These are phyloP conservation scores for Drosophila setosimentum DNA, from an alignment of 2,888 invertebrate species.

Conservation along the genomic window DNA sequence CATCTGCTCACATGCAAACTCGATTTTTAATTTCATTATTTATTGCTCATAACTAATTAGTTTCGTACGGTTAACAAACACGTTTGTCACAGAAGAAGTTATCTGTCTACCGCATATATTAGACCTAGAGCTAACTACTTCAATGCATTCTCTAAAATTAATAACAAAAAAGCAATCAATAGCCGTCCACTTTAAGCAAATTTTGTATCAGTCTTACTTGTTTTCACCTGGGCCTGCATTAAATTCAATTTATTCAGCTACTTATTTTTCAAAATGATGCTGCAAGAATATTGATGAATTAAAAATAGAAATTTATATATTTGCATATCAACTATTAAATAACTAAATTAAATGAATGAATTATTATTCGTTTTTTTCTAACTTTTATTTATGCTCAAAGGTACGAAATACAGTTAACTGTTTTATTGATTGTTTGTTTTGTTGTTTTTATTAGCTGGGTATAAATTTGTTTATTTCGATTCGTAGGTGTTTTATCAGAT, in stretches of 20 bases:
- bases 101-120: background rate
- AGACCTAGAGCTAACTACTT: too few relatives aligned
- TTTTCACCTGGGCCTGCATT: too few relatives aligned
- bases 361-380: constrained; percentile 5
- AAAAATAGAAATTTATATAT: background rate
- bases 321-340: background rate
- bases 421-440: constrained; percentile 38
- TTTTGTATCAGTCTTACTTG: background rate
- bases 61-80: background rate
- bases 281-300: background rate
- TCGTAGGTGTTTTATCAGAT: constrained; percentile 3
- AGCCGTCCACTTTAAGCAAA: background rate
- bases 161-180: too few relatives aligned
- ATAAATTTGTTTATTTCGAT: constrained; percentile 24
- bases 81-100: background rate
- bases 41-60: background rate
- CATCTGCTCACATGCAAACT: background rate
- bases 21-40: background rate
- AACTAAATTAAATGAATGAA: background rate
- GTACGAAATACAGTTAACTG: constrained; percentile 65
- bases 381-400: constrained; percentile 53
- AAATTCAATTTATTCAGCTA: background rate
- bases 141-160: too few relatives aligned
- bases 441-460: constrained; percentile 24
- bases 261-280: background rate